phyloP scores from a whole-genome alignment of 2,888 invertebrate genomes.

The Ophion costatus region DNA sequence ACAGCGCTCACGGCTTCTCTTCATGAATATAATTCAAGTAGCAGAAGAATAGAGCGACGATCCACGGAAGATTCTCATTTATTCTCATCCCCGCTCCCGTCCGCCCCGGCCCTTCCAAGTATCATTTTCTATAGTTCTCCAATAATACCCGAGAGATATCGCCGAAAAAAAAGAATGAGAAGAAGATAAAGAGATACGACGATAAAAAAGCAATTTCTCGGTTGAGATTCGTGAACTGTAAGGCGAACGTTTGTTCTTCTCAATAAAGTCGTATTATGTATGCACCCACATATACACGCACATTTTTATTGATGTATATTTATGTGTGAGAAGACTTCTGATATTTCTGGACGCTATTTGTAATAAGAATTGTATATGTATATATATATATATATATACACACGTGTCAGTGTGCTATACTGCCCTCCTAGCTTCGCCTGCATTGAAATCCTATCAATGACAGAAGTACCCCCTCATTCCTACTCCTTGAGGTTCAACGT shows the following conservation, averaged over 20 bases:
- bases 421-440: no score
- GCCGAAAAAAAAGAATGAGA: not conserved
- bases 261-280: not conserved
- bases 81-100: not conserved
- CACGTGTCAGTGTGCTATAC: no score
- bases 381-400: no score
- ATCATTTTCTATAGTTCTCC: slow-evolving; percentile 34
- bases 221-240: not conserved
- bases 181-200: slow-evolving; percentile 1
- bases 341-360: no score
- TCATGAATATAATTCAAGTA: slow-evolving; percentile 60
- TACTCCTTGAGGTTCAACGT: no score
- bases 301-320: not conserved
- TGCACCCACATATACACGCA: not conserved
- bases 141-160: slow-evolving; percentile 21
- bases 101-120: slow-evolving; percentile 11
- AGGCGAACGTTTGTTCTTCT: not conserved
- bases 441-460: no score
- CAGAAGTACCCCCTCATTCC: no score
- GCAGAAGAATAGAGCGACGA: slow-evolving; percentile 46
- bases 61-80: slow-evolving; percentile 13
- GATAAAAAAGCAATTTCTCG: slow-evolving; percentile 29
- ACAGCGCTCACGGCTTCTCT: slow-evolving; percentile 6
- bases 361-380: no score
- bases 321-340: no score